Base-by-base conservation (phyloP, 2,113 vertebrate species). In the Psephotus haematonotus region DNA sequence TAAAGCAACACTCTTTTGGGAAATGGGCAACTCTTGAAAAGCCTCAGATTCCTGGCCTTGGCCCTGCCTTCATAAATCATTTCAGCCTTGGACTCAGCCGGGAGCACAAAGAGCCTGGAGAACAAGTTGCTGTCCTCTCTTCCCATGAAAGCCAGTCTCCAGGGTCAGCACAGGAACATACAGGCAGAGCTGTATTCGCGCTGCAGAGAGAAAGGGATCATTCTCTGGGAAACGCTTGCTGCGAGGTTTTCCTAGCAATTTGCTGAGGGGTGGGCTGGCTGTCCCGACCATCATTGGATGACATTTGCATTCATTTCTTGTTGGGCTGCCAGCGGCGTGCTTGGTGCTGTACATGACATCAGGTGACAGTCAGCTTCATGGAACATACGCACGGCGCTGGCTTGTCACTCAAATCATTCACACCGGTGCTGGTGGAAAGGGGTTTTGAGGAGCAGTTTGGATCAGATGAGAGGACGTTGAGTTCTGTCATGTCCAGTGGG, bases 11-110 rank as follows among this genome's bases (percentile, higher is more conserved):
- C 93, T 96, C 96, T 95, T 92, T 93, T 39, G 96, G 96, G 96
- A 95, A 95, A 95, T 95, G 88, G 96, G 95, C 92, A 95, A 89
- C 95, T 92, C 91, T 82, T 94, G 95, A 93, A 95, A 96, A 96
- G 94, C 94, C 93, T 95, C 88, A 94, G 89, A 92, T 94, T 92
- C 96, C 93, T 96, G 96, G 96, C 92, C 95, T 97, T 92, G 92
- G 95, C 95, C 92, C 83, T 95, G 92, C 70, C 79, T 92, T 83
- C 85, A 92, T 96, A 96, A 96, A 97, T 96, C 93, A 93, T 90
- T 92, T 94, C 95, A 96, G 88, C 55, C 69, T 4, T 86, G 82
- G 92, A 37, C 90, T 90, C 95, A 86, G 92, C 92, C 88, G 90
- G 88, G 90, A 95, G 88, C 64, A 82, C 79, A 88, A 63, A 77